phyloP scores from a whole-genome alignment of 2,797 vertebrate species.

The Artibeus jamaicensis region DNA sequence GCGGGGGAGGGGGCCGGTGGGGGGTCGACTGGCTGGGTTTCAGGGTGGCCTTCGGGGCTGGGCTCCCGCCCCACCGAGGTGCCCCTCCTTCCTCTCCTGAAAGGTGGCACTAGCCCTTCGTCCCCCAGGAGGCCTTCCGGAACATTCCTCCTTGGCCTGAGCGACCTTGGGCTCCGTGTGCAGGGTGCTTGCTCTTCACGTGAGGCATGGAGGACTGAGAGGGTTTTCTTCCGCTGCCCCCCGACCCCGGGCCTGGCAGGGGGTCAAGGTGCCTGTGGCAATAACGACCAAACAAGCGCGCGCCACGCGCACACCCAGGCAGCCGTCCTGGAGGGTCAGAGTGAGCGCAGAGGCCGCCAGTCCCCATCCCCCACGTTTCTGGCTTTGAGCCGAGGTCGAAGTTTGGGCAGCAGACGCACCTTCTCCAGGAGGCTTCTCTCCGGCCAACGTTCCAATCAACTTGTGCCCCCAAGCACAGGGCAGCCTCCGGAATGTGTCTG shows the following conservation, averaged over 20 bases:
- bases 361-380: accelerated
- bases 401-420: background rate
- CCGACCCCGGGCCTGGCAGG: background rate
- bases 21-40: accelerated
- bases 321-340: background rate
- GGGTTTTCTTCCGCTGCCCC: background rate
- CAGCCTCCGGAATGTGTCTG: background rate
- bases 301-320: accelerated
- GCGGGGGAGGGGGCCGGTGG: accelerated
- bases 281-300: accelerated
- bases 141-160: background rate
- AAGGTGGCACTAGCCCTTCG: too few relatives aligned
- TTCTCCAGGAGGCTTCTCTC: background rate
- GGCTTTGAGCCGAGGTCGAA: background rate
- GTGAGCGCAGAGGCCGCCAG: background rate
- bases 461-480: accelerated
- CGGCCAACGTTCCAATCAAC: background rate
- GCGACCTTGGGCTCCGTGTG: accelerated
- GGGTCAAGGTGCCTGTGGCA: accelerated
- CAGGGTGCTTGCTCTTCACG: accelerated
- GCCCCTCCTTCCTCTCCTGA: accelerated
- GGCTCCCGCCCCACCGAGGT: background rate
- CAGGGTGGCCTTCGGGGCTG: background rate
- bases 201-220: accelerated
- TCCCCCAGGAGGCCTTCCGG: background rate